A percentile compares a stretch with the other conserved stretches of the same genome.
Evolutionary conservation across 1,140 invertebrate genomes (phyloP).

Genomic region (Holotrichia oblita): DNA sequence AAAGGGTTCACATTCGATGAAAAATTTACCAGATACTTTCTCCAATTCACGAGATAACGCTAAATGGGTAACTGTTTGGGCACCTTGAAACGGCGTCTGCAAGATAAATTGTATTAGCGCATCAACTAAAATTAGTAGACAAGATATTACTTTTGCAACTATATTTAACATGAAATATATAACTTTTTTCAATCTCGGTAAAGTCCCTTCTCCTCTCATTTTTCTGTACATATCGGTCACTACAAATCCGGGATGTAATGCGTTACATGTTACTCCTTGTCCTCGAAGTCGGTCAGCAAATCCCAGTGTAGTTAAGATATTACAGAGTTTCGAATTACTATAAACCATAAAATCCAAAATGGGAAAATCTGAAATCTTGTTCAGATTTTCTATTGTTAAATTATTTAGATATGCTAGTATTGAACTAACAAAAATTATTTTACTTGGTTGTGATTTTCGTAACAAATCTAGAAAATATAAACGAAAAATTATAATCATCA

Average conservation of each 20-base stretch:
- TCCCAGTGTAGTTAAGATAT: conserved; percentile 55
- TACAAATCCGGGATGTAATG: conserved; percentile 66
- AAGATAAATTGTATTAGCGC: conserved; percentile 52
- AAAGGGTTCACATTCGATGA: conserved; percentile 66
- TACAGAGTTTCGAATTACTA: conserved; percentile 57
- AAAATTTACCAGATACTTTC: conserved; percentile 72
- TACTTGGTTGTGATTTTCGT: conserved; percentile 56
- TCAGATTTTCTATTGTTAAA: conserved; percentile 52
- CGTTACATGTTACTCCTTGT: conserved; percentile 63
- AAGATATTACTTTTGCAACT: conserved; percentile 40
- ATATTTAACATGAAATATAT: conserved; percentile 38
- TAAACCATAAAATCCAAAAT: conserved; percentile 52
- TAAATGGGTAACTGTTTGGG: conserved; percentile 72
- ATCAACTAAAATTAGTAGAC: background rate
- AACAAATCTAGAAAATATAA: conserved; percentile 57
- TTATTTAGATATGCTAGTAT: conserved; percentile 51
- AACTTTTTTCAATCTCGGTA: background rate
- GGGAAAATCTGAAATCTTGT: conserved; percentile 49
- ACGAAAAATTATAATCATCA: background rate
- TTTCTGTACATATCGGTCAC: conserved; percentile 60
- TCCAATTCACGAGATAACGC: conserved; percentile 69
- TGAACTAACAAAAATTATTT: conserved; percentile 58
- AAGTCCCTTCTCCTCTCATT: conserved; percentile 21
- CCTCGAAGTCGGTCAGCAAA: conserved; percentile 55
- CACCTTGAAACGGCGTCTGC: conserved; percentile 69